These are phyloP conservation scores for Mycalesis mineus DNA, from an alignment of 2,888 invertebrate species.

Conservation along the genomic window DNA sequence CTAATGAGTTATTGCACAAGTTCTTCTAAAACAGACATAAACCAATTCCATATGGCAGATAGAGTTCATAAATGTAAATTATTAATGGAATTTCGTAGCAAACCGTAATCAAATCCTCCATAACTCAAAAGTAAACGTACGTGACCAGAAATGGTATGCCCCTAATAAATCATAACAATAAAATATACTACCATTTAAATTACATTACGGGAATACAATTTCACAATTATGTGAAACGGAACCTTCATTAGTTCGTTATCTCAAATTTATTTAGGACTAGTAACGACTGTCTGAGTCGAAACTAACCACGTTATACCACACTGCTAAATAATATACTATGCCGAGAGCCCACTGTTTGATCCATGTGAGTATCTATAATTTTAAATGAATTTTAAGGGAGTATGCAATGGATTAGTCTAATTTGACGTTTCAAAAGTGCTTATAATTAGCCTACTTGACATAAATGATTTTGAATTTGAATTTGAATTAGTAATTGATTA, in stretches of 20 bases:
- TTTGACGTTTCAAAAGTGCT: too few species aligned
- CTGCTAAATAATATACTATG: background rate
- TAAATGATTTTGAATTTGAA: too few species aligned
- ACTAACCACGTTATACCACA: background rate
- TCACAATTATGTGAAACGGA: background rate
- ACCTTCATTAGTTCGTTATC: background rate
- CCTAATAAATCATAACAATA: constrained; percentile 16
- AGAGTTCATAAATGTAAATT: background rate
- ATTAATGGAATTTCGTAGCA: constrained; percentile 1
- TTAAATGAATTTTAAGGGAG: too few species aligned
- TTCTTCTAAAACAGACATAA: background rate
- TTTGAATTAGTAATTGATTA: too few species aligned
- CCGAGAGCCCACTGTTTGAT: too few species aligned
- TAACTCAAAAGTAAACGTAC: constrained; percentile 19
- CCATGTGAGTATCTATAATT: too few species aligned
- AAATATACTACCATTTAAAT: constrained; percentile 11
- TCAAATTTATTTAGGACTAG: background rate
- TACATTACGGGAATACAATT: background rate
- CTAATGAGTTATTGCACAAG: background rate
- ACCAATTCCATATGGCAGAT: background rate
- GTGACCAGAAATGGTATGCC: constrained; percentile 17
- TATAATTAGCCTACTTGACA: too few species aligned
- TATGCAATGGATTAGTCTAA: too few species aligned
- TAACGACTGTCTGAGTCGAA: background rate
- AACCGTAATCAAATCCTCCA: constrained; percentile 11